Conservation (phyloP, 2,113 vertebrate species). For the Panurus biarmicus region DNA sequence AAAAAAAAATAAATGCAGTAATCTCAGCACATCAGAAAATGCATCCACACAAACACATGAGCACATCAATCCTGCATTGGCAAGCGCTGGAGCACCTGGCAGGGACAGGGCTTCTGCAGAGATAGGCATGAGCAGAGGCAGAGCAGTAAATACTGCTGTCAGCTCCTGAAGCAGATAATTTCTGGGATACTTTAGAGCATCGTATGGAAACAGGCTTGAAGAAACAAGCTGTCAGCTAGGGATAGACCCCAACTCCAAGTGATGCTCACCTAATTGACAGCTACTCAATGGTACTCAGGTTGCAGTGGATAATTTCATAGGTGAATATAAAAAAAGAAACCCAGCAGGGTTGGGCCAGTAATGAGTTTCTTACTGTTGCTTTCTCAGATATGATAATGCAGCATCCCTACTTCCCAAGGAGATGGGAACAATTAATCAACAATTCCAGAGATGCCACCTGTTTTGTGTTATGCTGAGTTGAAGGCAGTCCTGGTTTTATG, state of each 20-base stretch:
- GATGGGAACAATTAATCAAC: not conserved
- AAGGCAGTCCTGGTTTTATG: not conserved
- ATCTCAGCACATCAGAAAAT: not conserved
- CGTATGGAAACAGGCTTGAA: not conserved
- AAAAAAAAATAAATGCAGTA: not conserved
- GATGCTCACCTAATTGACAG: not conserved
- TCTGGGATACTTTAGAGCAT: not conserved
- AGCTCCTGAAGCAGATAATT: not conserved
- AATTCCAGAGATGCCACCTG: not conserved
- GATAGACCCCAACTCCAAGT: not conserved
- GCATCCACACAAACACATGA: not conserved
- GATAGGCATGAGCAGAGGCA: not conserved
- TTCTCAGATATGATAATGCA: not conserved
- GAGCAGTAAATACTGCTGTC: not conserved
- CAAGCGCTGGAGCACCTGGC: not conserved
- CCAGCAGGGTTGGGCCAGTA: not conserved
- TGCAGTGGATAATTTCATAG: not conserved
- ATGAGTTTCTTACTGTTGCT: not conserved
- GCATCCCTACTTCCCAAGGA: not conserved
- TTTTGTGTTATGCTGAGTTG: not conserved
- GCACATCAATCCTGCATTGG: not conserved
- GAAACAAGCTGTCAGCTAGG: not conserved
- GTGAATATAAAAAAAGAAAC: not conserved
- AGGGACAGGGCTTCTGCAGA: not conserved
- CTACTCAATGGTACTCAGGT: not conserved